A percentile compares a stretch with the other conserved stretches of the same genome.
Conservation (phyloP, 2,888 invertebrate species). For the Pseudococcus longispinus region DNA sequence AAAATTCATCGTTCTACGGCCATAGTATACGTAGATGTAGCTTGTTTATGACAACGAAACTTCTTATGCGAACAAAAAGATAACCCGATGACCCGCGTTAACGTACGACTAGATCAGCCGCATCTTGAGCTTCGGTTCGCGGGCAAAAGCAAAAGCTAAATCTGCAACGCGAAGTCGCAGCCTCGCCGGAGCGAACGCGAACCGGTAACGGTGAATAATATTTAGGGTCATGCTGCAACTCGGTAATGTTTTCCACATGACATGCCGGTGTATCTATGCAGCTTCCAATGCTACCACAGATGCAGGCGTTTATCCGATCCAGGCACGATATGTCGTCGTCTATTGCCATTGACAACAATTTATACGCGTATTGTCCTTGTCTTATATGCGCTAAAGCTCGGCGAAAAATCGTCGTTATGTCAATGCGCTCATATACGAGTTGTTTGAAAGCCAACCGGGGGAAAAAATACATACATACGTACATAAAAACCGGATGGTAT, state of each 20-base stretch:
- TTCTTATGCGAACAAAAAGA: neutral
- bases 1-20: neutral
- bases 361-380: conserved; percentile 3
- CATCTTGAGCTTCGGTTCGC: neutral
- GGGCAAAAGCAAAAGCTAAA: conserved; percentile 5
- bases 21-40: too few species aligned
- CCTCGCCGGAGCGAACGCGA: neutral
- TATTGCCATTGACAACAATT: conserved; percentile 10
- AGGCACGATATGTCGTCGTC: conserved; percentile 11
- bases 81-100: conserved; percentile 13
- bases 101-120: neutral
- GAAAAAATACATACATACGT: too few species aligned
- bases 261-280: neutral
- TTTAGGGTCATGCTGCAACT: conserved; percentile 5
- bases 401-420: conserved; percentile 20
- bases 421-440: neutral
- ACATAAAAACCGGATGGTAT: conserved; percentile 7
- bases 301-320: neutral
- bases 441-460: neutral
- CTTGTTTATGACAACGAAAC: neutral
- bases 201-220: conserved; percentile 16
- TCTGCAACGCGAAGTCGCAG: neutral
- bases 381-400: neutral
- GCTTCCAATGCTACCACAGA: neutral
- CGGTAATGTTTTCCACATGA: conserved; percentile 22